Conservation (phyloP, 2,113 vertebrate species). For the Petaurus breviceps region DNA sequence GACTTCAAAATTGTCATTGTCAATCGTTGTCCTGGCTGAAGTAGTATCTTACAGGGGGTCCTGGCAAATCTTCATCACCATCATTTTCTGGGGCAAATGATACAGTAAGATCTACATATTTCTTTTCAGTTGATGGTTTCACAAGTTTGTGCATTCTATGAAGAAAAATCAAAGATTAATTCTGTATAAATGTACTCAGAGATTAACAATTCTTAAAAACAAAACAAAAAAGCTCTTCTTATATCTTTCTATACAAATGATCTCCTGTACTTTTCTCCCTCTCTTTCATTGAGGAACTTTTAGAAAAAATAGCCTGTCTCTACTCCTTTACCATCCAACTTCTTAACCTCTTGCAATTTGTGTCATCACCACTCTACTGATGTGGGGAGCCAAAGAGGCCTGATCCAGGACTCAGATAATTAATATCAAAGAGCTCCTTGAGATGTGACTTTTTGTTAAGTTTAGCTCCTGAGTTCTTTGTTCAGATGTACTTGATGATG, state of each 20-base stretch:
- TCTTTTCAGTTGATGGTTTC: slow-evolving; percentile 93
- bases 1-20: slow-evolving; percentile 73
- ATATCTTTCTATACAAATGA: background rate
- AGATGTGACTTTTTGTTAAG: too few relatives aligned
- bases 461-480: too few relatives aligned
- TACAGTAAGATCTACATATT: slow-evolving; percentile 97
- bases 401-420: too few relatives aligned
- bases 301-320: background rate
- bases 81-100: slow-evolving; percentile 95
- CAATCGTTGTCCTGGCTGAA: slow-evolving; percentile 88
- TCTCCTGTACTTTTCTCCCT: background rate
- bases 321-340: background rate
- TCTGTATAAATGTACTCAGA: background rate
- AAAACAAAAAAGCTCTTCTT: background rate
- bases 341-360: background rate
- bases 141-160: slow-evolving; percentile 98
- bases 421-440: too few relatives aligned
- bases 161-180: slow-evolving; percentile 65
- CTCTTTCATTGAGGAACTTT: background rate
- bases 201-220: background rate
- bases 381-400: too few relatives aligned
- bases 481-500: too few relatives aligned
- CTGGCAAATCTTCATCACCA: slow-evolving; percentile 95
- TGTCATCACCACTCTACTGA: background rate
- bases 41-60: slow-evolving; percentile 96